A percentile compares a stretch with the other conserved stretches of the same genome.
Conservation (phyloP, 2,113 vertebrate genomes). For the Alligator mississippiensis region DNA sequence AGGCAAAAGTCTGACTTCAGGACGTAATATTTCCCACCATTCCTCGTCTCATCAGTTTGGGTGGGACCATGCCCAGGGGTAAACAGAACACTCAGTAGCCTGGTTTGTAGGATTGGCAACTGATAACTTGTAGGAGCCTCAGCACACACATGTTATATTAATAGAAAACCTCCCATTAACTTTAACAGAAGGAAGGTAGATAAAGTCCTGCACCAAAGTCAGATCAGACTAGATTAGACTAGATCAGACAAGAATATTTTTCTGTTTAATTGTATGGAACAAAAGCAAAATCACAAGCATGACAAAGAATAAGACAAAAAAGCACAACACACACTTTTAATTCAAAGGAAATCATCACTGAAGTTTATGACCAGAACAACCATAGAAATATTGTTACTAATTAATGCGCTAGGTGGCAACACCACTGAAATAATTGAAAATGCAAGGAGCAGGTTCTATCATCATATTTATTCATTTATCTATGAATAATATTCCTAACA, state of each 20-base stretch:
- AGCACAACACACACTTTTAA: not conserved
- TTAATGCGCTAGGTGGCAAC: not conserved
- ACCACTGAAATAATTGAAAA: not conserved
- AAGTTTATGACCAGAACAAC: not conserved
- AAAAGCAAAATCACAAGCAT: not conserved
- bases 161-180: not conserved
- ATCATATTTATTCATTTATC: not conserved
- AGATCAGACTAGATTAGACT: not conserved
- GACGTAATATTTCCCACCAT: not conserved
- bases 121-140: not conserved
- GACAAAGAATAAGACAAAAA: not conserved
- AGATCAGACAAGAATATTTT: not conserved
- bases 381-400: not conserved
- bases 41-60: not conserved
- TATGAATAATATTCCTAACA: not conserved
- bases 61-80: not conserved
- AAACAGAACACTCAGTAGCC: not conserved
- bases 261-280: not conserved
- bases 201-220: not conserved
- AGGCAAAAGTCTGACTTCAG: not conserved
- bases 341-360: not conserved
- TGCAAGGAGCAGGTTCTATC: not conserved
- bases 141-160: not conserved
- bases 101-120: not conserved
- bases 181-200: not conserved